phyloP scores from a whole-genome alignment of 2,797 vertebrate genomes.

The Furcifer pardalis region DNA sequence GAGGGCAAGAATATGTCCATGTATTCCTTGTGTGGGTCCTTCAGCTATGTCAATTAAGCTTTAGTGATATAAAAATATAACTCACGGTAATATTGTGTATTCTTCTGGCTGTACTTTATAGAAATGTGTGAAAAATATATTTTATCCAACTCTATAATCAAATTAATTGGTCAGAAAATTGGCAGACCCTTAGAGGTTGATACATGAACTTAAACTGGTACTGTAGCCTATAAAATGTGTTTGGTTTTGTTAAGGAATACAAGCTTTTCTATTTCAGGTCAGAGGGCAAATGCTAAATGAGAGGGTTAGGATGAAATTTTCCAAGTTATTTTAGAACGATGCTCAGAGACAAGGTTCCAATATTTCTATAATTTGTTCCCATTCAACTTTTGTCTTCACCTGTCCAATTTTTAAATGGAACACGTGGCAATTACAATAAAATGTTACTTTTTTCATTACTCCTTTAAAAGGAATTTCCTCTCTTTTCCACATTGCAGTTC shows the following conservation, averaged over 20 bases:
- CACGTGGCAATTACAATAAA: background rate
- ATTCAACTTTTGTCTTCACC: background rate
- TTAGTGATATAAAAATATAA: background rate
- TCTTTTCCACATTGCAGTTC: background rate
- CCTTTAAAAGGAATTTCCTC: background rate
- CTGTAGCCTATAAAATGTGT: background rate
- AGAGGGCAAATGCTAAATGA: slow-evolving; percentile 18
- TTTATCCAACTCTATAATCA: slow-evolving; percentile 2
- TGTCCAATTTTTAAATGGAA: slow-evolving; percentile 11
- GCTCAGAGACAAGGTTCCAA: background rate
- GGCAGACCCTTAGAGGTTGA: background rate
- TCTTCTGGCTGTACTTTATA: background rate
- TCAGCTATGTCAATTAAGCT: too few species aligned
- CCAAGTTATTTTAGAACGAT: slow-evolving; percentile 1
- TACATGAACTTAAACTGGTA: background rate
- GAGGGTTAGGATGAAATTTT: slow-evolving; percentile 9
- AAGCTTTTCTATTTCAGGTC: slow-evolving; percentile 10
- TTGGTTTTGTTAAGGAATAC: slow-evolving; percentile 4
- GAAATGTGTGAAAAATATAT: background rate
- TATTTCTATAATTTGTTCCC: slow-evolving; percentile 14
- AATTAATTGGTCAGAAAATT: background rate
- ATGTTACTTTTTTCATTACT: background rate
- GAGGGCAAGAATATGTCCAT: background rate
- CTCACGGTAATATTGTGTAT: too few species aligned
- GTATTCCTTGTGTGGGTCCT: background rate